These are phyloP conservation scores for Megaceryle torquata DNA, from an alignment of 2,113 vertebrate species.

Conservation along the genomic window DNA sequence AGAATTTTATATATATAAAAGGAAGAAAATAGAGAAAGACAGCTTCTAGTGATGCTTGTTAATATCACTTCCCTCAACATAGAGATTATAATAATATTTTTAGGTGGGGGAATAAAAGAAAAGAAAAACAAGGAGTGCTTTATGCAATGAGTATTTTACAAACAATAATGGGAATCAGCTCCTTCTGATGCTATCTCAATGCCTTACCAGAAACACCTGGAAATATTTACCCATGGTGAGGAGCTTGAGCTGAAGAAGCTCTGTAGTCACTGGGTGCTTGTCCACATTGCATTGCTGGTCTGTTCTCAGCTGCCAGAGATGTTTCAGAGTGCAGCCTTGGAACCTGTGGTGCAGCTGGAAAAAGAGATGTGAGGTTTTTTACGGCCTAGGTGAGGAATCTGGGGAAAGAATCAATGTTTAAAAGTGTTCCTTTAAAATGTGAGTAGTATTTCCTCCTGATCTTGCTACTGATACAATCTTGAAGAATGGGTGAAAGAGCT, in stretches of 20 bases:
- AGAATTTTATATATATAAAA: background rate
- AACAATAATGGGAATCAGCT: background rate
- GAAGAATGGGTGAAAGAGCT: background rate
- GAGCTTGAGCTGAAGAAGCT: background rate
- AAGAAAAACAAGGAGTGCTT: background rate
- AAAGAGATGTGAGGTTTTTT: background rate
- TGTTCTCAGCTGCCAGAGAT: background rate
- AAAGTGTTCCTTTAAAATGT: background rate
- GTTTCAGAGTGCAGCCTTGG: background rate
- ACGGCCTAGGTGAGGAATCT: background rate
- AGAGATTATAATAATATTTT: background rate
- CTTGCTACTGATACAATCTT: background rate
- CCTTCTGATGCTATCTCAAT: background rate
- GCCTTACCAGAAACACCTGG: background rate
- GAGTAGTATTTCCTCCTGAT: background rate
- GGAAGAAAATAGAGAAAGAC: background rate
- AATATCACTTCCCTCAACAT: background rate
- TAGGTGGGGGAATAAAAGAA: too few species aligned
- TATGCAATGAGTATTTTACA: background rate
- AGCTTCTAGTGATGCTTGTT: background rate
- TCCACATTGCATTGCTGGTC: background rate
- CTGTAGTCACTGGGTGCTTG: background rate
- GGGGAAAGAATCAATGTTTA: background rate
- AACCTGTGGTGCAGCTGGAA: background rate
- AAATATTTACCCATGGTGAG: background rate